Conservation (phyloP, 2,113 vertebrate genomes). For the Brachypodius melanocephalos region DNA sequence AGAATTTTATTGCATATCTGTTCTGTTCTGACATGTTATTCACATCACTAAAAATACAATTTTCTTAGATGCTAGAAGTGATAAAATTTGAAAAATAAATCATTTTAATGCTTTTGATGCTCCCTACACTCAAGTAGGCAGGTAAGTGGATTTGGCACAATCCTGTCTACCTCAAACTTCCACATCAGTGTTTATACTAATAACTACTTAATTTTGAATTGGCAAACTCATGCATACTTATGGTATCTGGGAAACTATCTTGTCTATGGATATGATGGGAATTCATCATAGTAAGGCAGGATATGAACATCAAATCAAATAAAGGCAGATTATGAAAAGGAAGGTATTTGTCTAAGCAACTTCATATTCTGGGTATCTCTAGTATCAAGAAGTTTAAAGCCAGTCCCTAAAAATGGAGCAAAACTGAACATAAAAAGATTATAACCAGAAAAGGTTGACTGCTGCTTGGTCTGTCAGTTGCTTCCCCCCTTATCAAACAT, state of each 20-base stretch:
- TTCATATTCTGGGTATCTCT: background rate
- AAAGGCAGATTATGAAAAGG: background rate
- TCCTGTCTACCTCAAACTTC: background rate
- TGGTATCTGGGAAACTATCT: background rate
- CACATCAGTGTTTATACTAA: background rate
- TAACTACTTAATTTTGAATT: background rate
- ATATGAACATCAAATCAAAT: background rate
- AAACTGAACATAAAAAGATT: background rate
- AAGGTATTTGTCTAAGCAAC: background rate
- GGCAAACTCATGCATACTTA: background rate
- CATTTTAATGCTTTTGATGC: background rate
- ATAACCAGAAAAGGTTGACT: background rate
- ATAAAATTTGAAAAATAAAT: background rate
- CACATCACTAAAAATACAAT: background rate
- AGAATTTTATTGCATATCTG: background rate
- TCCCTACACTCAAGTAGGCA: background rate
- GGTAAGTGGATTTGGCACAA: background rate
- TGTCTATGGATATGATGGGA: background rate
- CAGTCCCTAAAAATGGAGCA: background rate
- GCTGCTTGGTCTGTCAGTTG: background rate
- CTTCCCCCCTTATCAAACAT: background rate
- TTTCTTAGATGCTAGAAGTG: background rate
- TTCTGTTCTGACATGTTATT: background rate
- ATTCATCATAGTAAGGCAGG: background rate
- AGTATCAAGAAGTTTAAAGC: background rate